Evolutionary conservation across 2,888 invertebrate genomes (phyloP).

Genomic region (Conops quadrifasciatus): DNA sequence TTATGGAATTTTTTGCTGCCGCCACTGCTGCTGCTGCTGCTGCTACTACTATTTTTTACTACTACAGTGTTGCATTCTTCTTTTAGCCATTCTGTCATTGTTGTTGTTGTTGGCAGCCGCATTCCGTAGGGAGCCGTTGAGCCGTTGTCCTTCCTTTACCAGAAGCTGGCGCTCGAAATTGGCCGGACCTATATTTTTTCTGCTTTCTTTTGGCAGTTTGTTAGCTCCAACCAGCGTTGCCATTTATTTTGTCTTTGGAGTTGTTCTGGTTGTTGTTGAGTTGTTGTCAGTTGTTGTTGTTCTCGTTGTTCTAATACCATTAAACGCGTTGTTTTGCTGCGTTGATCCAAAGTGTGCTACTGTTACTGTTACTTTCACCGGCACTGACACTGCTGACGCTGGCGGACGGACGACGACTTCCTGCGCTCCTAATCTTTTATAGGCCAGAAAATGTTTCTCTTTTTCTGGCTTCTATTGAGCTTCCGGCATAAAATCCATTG

Average conservation of each 20-base stretch:
- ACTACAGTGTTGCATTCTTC: not conserved
- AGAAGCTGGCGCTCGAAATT: not conserved
- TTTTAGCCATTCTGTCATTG: not conserved
- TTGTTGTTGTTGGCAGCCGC: slow-evolving; percentile 8
- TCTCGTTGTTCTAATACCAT: too few relatives aligned
- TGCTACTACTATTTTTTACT: not conserved
- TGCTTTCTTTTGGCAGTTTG: not conserved
- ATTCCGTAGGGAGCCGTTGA: too few relatives aligned
- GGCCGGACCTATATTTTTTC: not conserved
- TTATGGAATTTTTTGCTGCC: slow-evolving; percentile 15
- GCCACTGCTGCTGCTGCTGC: not conserved
- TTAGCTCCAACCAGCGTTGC: too few relatives aligned
- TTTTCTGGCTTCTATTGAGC: slow-evolving; percentile 1
- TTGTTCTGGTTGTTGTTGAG: too few relatives aligned
- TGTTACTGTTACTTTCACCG: not conserved
- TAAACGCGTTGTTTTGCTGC: not conserved
- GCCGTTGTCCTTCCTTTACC: too few relatives aligned
- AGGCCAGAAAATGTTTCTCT: not conserved
- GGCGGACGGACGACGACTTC: slow-evolving; percentile 24
- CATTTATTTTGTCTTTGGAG: too few relatives aligned
- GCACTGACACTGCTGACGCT: not conserved
- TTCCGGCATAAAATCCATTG: slow-evolving; percentile 20
- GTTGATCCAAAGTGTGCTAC: not conserved
- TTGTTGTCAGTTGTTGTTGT: too few relatives aligned
- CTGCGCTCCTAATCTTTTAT: too few relatives aligned